A percentile compares a stretch with the other conserved stretches of the same genome.
phyloP scores from a whole-genome alignment of 30 jellyfish, hydroid and myxozoan genomes.

The Rhopilema esculentum region DNA sequence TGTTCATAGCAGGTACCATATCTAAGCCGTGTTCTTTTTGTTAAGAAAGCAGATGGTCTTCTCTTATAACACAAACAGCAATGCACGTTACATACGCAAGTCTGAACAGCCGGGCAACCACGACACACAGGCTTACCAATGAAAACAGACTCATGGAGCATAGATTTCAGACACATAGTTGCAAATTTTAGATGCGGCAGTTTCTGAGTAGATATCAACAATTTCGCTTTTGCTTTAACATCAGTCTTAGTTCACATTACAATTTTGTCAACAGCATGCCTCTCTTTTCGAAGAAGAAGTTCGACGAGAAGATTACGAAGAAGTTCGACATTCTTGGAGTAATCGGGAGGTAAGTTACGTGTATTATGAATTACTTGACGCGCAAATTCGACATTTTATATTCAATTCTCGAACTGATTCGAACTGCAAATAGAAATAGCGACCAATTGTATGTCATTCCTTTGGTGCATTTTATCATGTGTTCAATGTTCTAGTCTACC shows the following conservation, averaged over 20 bases:
- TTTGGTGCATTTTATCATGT: background rate
- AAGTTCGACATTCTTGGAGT: constrained; percentile 72
- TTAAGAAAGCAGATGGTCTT: constrained; percentile 31
- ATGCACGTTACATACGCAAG: background rate
- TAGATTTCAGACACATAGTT: background rate
- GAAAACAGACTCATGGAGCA: background rate
- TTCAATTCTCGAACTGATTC: background rate
- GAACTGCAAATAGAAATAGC: background rate
- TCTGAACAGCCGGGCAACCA: background rate
- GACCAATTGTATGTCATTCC: background rate
- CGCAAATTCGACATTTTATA: background rate
- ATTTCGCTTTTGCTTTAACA: background rate
- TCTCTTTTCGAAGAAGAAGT: constrained; percentile 86
- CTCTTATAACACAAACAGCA: background rate
- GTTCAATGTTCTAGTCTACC: background rate
- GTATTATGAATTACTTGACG: background rate
- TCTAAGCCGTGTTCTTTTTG: background rate
- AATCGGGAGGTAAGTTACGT: constrained; percentile 78
- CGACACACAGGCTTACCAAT: background rate
- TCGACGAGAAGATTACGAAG: constrained; percentile 86
- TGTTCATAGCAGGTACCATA: background rate
- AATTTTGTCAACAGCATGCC: constrained; percentile 75
- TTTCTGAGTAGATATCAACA: background rate
- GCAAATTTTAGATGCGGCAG: background rate
- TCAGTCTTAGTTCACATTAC: background rate